phyloP scores from a whole-genome alignment of 1,140 invertebrate species.

The Bactericera cockerelli region DNA sequence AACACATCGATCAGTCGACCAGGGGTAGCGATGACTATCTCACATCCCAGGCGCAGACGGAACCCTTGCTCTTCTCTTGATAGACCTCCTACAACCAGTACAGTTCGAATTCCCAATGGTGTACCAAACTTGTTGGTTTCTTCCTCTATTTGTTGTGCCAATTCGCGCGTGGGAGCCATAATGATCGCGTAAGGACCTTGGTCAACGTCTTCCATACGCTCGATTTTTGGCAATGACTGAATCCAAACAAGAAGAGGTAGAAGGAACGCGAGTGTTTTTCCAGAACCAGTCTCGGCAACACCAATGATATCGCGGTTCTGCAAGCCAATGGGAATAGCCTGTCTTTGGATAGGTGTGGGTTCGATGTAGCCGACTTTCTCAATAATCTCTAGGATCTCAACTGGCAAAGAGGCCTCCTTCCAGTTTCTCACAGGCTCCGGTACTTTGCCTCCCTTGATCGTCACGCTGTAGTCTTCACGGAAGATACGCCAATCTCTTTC shows the following conservation, averaged over 20 bases:
- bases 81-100: constrained; percentile 94
- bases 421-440: constrained; percentile 91
- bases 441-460: constrained; percentile 90
- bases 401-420: constrained; percentile 85
- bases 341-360: constrained; percentile 96
- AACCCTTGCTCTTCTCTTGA: constrained; percentile 98
- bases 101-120: constrained; percentile 85
- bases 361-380: constrained; percentile 93
- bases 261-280: constrained; percentile 96
- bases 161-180: constrained; percentile 92
- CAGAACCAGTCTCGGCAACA: constrained; percentile 95
- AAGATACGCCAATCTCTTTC: constrained; percentile 99
- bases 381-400: constrained; percentile 88
- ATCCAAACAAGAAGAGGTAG: constrained; percentile 98
- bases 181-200: constrained; percentile 99
- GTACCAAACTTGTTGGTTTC: constrained; percentile 96
- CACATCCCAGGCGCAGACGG: constrained; percentile 86
- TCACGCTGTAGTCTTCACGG: constrained; percentile 98
- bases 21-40: constrained; percentile 99
- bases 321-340: constrained; percentile 97
- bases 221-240: constrained; percentile 90
- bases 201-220: constrained; percentile 76
- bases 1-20: constrained; percentile 98
- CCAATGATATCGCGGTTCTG: constrained; percentile 98
- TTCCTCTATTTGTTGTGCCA: constrained; percentile 99